Base-by-base conservation (phyloP, 1,140 invertebrate genomes). In the Tribolium castaneum region DNA sequence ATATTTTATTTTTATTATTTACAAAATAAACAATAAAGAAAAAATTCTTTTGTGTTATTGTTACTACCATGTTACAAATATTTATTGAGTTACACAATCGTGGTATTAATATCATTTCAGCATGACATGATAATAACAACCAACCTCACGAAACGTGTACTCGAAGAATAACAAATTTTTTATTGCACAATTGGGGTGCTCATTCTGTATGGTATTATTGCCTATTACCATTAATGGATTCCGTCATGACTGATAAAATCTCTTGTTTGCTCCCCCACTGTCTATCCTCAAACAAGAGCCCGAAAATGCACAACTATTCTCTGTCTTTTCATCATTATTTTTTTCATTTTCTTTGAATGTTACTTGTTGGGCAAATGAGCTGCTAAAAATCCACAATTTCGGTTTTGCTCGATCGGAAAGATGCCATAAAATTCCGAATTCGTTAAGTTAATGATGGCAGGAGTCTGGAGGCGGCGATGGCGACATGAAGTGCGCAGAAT, bases 401-500 rank as follows among this genome's bases (percentile, higher is more conserved):
- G 6, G 3, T 6, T 30, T 1, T 30, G 1, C 22, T 30, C 25
- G 25, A 30, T 30, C 34, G 75, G 56, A 70, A 49, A 76, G 14
- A 19, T 10, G 35, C 66, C 49, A 51, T 13, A 76, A 76, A 76
- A 66, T n/a, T 66, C n/a, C 30, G 25, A 66, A 66, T 66, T 66
- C 59, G 59, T 35, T 35, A 66, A 66, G 30, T 66, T 35, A 66
- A 66, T 66, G 59, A 66, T 66, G 59, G 59, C 9, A 30, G 6
- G 59, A 12, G 13, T 35, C 59, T 14, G 59, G 59, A 66, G 59
- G 59, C 59, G 59, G 59, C 59, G 14, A 59, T 59, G 54, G 54
- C 54, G 59, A 66, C 59, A 66, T 66, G 59, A 66, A 30, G 59
- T 35, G 59, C 30, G 59, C 59, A 66, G 59, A 66, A 66, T 66